Evolutionary conservation across 2,113 vertebrate genomes (phyloP).

Genomic region (Lanius ludovicianus): DNA sequence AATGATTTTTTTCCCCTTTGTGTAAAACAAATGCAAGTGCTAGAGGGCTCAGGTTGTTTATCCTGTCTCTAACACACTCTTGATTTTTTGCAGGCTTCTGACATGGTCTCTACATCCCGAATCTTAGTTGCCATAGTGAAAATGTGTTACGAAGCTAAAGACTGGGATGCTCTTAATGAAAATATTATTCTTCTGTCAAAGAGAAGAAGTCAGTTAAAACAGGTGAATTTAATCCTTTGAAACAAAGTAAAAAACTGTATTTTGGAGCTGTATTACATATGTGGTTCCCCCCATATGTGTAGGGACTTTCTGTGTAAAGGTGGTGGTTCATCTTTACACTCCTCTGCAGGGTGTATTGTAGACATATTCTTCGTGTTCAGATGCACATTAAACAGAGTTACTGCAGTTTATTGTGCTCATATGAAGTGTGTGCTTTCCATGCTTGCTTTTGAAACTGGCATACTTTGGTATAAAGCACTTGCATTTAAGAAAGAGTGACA

Average conservation of each 20-base stretch:
- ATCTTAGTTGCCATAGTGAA: conserved; percentile 96
- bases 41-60: not conserved
- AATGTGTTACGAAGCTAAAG: conserved; percentile 95
- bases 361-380: not conserved
- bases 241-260: not conserved
- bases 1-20: not conserved
- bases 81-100: conserved; percentile 84
- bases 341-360: not conserved
- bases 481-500: not conserved
- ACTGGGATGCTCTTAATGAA: conserved; percentile 97
- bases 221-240: conserved; percentile 74
- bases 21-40: not conserved
- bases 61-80: not conserved
- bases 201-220: conserved; percentile 96
- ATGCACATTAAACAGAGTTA: not conserved
- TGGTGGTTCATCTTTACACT: not conserved
- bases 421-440: not conserved
- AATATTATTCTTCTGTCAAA: conserved; percentile 96
- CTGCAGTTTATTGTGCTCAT: not conserved
- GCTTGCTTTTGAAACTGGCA: not conserved
- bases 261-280: not conserved
- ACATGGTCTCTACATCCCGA: conserved; percentile 96
- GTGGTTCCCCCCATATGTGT: not conserved
- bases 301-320: not conserved
- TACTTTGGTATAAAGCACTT: not conserved